These are phyloP conservation scores for Gnathonemus echidnorhynchus DNA, from an alignment of 2,113 vertebrate species.

Conservation along the genomic window DNA sequence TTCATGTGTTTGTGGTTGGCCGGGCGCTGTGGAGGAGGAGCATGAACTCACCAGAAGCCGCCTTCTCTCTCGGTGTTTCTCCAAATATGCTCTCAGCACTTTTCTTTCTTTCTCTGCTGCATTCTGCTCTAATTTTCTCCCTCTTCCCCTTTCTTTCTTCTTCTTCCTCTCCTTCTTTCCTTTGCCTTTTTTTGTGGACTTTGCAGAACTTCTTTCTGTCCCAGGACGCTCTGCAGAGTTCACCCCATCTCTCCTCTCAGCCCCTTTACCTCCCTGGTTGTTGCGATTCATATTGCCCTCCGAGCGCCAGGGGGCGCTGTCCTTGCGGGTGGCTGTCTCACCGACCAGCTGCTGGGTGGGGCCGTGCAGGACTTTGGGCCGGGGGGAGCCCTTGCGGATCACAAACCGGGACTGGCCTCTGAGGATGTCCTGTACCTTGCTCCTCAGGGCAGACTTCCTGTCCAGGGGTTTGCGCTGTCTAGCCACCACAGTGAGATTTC, in stretches of 20 bases:
- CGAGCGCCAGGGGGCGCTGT: background rate
- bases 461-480: constrained; percentile 34
- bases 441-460: constrained; percentile 54
- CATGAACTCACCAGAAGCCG: constrained; percentile 59
- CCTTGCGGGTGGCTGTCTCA: background rate
- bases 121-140: constrained; percentile 53
- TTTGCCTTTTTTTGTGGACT: constrained; percentile 55
- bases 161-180: constrained; percentile 48
- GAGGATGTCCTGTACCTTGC: constrained; percentile 59
- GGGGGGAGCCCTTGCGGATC: constrained; percentile 45
- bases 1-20: background rate
- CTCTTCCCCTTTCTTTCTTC: constrained; percentile 57
- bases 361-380: background rate
- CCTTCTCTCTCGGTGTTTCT: constrained; percentile 49
- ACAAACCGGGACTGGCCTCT: constrained; percentile 58
- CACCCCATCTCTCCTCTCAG: constrained; percentile 21
- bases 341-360: background rate
- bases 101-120: constrained; percentile 46
- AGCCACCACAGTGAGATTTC: constrained; percentile 37
- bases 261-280: background rate
- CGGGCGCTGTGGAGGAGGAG: too few relatives aligned
- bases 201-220: constrained; percentile 24
- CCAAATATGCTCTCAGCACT: constrained; percentile 50
- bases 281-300: background rate
- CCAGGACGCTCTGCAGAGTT: constrained; percentile 12